Evolutionary conservation across 2,797 vertebrate species (phyloP).

Genomic region (Enteromius fasciolatus): DNA sequence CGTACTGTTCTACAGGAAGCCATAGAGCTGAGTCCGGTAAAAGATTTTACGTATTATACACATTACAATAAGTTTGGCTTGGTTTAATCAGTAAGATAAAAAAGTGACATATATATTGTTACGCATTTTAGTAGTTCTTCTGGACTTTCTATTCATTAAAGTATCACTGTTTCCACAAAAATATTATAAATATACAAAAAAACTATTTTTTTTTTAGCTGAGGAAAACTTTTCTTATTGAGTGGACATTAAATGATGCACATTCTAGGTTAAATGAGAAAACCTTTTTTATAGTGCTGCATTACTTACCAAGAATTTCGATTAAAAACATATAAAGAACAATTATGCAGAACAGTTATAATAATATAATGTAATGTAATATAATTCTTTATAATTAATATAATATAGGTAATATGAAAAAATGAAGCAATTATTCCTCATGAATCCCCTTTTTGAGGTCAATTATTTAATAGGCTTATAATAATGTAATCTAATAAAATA

Average conservation of each 20-base stretch:
- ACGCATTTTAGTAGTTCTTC: neutral
- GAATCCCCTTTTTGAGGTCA: neutral
- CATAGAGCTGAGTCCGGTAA: slow-evolving; percentile 84
- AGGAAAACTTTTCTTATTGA: no score
- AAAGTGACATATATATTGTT: neutral
- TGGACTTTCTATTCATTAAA: neutral
- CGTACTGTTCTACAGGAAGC: slow-evolving; percentile 80
- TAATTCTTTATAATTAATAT: no score
- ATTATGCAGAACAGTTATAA: neutral
- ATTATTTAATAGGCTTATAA: neutral
- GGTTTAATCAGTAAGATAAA: neutral
- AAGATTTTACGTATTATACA: slow-evolving; percentile 29
- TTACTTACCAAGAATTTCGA: neutral
- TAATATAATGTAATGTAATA: no score
- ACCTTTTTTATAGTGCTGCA: neutral
- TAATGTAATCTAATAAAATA: neutral
- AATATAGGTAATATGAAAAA: neutral
- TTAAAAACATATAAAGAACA: neutral
- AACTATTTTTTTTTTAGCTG: no score
- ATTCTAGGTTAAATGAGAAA: no score
- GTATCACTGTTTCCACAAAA: neutral
- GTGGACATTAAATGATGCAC: no score
- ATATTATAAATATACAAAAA: no score
- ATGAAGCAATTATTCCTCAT: neutral
- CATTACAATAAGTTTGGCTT: neutral